Evolutionary conservation across 2,113 vertebrate genomes (phyloP).

Genomic region (Stigmatopora argus): DNA sequence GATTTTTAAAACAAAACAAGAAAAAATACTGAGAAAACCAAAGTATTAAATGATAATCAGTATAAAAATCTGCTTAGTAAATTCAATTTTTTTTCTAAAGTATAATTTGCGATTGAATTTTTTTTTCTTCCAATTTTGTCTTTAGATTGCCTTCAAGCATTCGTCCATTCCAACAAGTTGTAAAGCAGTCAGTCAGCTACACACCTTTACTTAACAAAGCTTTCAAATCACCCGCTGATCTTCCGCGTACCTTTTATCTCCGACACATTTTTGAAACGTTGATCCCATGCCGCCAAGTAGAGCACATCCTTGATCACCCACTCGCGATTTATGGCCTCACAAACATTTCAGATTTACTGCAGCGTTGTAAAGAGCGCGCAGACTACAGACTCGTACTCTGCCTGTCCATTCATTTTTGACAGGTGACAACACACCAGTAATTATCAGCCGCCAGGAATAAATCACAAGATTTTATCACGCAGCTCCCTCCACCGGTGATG

Average conservation of each 20-base stretch:
- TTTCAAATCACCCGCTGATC: constrained; percentile 30
- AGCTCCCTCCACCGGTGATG: constrained; percentile 51
- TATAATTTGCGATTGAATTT: not conserved
- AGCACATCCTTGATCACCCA: constrained; percentile 24
- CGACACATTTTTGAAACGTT: constrained; percentile 45
- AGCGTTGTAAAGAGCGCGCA: constrained; percentile 56
- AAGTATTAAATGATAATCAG: too few relatives aligned
- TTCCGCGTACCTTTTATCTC: constrained; percentile 28
- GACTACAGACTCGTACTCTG: constrained; percentile 65
- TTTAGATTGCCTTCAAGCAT: not conserved
- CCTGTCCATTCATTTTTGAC: constrained; percentile 68
- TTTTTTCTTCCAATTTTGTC: not conserved
- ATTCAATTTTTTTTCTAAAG: not conserved
- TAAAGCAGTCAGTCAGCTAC: constrained; percentile 17
- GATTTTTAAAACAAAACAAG: not conserved
- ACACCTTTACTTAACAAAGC: constrained; percentile 21
- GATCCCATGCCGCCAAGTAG: constrained; percentile 11
- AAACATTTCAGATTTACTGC: constrained; percentile 71
- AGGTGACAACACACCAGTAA: constrained; percentile 74
- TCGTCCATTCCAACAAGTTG: constrained; percentile 1
- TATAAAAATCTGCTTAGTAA: too few relatives aligned
- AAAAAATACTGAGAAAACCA: not conserved
- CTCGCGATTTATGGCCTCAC: constrained; percentile 62
- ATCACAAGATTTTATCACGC: constrained; percentile 69
- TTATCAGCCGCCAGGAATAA: constrained; percentile 75